Evolutionary conservation across 2,113 vertebrate species (phyloP).

Genomic region (Gopherus evgoodei): DNA sequence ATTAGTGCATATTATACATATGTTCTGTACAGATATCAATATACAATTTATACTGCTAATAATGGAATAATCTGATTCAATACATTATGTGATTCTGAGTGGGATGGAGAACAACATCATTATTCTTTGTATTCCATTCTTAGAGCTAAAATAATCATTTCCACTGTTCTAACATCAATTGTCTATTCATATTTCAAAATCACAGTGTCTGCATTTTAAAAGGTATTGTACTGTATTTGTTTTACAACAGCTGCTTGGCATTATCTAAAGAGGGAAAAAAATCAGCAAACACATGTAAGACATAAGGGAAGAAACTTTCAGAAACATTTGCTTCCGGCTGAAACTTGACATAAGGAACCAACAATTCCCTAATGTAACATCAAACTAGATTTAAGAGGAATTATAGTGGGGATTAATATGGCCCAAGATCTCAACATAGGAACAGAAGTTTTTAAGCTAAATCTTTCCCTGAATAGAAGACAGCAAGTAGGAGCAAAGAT

Average conservation of each 20-base stretch:
- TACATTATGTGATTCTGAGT: slow-evolving; percentile 27
- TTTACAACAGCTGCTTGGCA: slow-evolving; percentile 47
- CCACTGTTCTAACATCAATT: slow-evolving; percentile 42
- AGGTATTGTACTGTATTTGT: slow-evolving; percentile 25
- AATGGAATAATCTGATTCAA: slow-evolving; percentile 43
- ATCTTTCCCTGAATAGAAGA: slow-evolving; percentile 1
- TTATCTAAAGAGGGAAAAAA: slow-evolving; percentile 39
- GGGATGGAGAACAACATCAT: slow-evolving; percentile 12
- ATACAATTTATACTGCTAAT: slow-evolving; percentile 41
- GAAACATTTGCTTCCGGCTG: slow-evolving; percentile 46
- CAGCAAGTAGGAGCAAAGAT: neutral
- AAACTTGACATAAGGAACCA: slow-evolving; percentile 39
- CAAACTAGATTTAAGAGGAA: slow-evolving; percentile 22
- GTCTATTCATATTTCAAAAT: slow-evolving; percentile 51
- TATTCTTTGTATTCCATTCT: slow-evolving; percentile 37
- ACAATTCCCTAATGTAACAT: neutral
- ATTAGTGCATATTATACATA: slow-evolving; percentile 22
- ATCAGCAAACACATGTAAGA: slow-evolving; percentile 30
- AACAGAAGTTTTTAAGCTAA: slow-evolving; percentile 32
- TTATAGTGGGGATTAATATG: slow-evolving; percentile 24
- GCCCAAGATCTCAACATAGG: slow-evolving; percentile 20
- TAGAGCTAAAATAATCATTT: slow-evolving; percentile 47
- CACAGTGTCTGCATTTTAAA: slow-evolving; percentile 31
- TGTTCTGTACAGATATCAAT: slow-evolving; percentile 1
- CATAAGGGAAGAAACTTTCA: slow-evolving; percentile 51